These are phyloP conservation scores for Potorous gilbertii DNA, from an alignment of 2,797 vertebrate species.

Conservation along the genomic window DNA sequence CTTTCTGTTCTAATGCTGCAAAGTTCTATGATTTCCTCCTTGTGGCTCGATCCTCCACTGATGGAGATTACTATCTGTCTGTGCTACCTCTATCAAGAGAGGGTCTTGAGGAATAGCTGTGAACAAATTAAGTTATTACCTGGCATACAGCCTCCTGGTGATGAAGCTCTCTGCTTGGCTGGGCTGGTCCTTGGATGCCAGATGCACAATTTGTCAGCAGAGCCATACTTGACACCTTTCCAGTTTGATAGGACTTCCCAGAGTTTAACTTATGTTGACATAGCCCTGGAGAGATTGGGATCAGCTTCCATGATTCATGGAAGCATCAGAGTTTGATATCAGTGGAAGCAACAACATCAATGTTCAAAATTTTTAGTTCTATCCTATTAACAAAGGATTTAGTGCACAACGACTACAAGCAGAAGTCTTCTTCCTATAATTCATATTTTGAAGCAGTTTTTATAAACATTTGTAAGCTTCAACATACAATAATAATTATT, in stretches of 20 bases:
- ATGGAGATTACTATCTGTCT: neutral
- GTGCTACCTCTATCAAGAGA: neutral
- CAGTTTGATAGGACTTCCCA: neutral
- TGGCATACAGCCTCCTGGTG: neutral
- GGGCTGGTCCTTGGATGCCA: neutral
- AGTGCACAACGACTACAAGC: slow-evolving; percentile 48
- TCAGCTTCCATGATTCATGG: neutral
- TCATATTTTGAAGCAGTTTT: slow-evolving; percentile 44
- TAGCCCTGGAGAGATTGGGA: neutral
- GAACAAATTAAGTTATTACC: neutral
- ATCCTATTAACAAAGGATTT: slow-evolving; percentile 59
- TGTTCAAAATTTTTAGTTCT: slow-evolving; percentile 64
- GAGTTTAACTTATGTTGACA: neutral
- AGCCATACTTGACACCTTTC: neutral
- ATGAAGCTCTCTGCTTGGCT: neutral
- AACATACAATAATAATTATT: slow-evolving; percentile 40
- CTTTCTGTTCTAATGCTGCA: neutral
- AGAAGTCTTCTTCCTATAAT: slow-evolving; percentile 49
- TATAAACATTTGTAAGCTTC: slow-evolving; percentile 9
- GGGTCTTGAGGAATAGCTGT: neutral
- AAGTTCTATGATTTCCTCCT: neutral
- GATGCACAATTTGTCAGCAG: neutral
- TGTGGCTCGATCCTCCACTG: neutral
- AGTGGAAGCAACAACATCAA: neutral
- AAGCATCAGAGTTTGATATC: neutral